These are phyloP conservation scores for Cheilosia impressa DNA, from an alignment of 2,888 invertebrate species.

Conservation along the genomic window DNA sequence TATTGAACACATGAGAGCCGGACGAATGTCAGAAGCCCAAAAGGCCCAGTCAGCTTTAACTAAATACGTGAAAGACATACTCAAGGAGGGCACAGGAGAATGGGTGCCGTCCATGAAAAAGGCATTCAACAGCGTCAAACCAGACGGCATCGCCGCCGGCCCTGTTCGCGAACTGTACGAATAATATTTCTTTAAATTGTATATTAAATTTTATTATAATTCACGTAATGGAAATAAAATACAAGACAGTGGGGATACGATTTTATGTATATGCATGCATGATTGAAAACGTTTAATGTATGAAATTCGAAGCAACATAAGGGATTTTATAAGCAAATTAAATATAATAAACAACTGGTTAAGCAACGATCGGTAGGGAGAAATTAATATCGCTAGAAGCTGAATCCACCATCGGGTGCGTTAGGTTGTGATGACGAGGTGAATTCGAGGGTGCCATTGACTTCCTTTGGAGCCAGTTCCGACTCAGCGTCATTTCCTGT, in stretches of 20 bases:
- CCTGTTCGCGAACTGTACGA: conserved; percentile 54
- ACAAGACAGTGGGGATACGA: conserved; percentile 21
- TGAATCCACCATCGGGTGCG: conserved; percentile 81
- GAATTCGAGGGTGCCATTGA: conserved; percentile 81
- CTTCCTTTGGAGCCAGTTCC: conserved; percentile 81
- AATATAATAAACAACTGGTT: conserved; percentile 11
- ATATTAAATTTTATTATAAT: conserved; percentile 32
- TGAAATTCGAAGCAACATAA: conserved; percentile 17
- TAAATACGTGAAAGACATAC: conserved; percentile 53
- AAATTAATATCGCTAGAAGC: conserved; percentile 78
- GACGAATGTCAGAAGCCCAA: conserved; percentile 52
- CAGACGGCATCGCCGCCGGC: conserved; percentile 56
- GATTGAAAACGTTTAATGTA: conserved; percentile 22
- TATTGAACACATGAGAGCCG: conserved; percentile 42
- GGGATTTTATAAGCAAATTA: conserved; percentile 15
- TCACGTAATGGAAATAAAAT: conserved; percentile 31
- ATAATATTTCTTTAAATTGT: conserved; percentile 10
- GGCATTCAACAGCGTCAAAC: conserved; percentile 63
- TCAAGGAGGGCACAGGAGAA: conserved; percentile 71
- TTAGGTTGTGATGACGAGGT: conserved; percentile 78
- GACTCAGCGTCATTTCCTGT: conserved; percentile 79
- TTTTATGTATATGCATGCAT: conserved; percentile 49
- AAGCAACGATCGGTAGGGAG: not conserved
- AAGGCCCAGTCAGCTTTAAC: conserved; percentile 63
- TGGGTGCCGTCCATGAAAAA: conserved; percentile 77